Base-by-base conservation (phyloP, 2,888 invertebrate genomes). In the Leptogaster cylindrica region DNA sequence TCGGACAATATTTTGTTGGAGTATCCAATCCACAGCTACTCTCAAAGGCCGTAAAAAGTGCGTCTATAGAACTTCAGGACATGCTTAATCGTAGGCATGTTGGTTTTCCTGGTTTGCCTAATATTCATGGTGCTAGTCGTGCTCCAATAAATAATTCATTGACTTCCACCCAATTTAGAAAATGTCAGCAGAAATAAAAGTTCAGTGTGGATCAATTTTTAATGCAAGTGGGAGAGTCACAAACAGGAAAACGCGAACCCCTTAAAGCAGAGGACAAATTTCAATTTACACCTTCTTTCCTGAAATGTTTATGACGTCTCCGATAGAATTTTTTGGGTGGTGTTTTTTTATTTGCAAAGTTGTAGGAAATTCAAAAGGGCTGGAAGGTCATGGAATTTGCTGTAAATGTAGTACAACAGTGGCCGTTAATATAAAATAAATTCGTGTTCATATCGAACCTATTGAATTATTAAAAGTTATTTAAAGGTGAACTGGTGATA, bases 121-220 rank as follows among this genome's bases (percentile, higher is more conserved):
- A 61, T 44, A 61, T 61, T 41, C 61, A 61, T 61, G 44, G 61
- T 61, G 44, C 28, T 28, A 61, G 61, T 44, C 61, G 61, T 61
- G 44, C 41, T 28, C 14, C n/a, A 7, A 10, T 61, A 41, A 61
- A 61, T 61, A 28, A 61, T 61, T 61, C 61, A 61, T 10, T n/a
- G 36, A 27, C 23, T 55, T 58, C 65, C 65, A 65, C 65, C 68
- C 68, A 68, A 68, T 68, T 65, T 68, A 55, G 28, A 31, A 61
- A 61, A 68, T 68, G 65, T 68, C 68, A 65, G 39, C 65, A 12
- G 46, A 65, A 41, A 68, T 68, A 65, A 68, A 58, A 65, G 23
- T 67, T 67, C 61, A 61, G 44, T 33, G 39, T 28, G 20, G 44
- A 61, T 61, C 61, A 44, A 61, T 61, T 61, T 61, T 65, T 65